Base-by-base conservation (phyloP, 2,888 invertebrate species). In the Agonopterix arenella region DNA sequence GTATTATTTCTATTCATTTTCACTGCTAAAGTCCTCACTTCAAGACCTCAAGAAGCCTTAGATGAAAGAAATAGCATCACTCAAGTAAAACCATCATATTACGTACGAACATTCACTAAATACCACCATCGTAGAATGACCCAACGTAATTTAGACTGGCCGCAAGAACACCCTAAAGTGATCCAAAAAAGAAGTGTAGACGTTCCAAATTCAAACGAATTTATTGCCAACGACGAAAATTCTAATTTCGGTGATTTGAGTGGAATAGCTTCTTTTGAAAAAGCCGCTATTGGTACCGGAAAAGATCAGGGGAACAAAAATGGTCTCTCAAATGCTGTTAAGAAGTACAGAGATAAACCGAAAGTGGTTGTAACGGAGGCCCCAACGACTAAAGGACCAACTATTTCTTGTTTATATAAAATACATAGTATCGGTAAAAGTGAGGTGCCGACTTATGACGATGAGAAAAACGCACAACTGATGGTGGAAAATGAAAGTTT, bases 31-130 rank as follows among this genome's bases (percentile, higher is more conserved):
- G 88, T 88, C 2, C 58, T 89, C 13, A 86, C 88, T 13, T 82
- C 89, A 43, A 72, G 82, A 11, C 85, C 89, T 10, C 84, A 84
- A 58, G 88, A 88, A 51, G 64, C 73, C 37, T 75, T 79, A 40
- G 82, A 88, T 44, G 54, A 68, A 1, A 72, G 68, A 51, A 84
- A 84, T 59, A 74, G 69, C 11, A 84, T 86, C 53, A 83, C 85
- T 40, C 80, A 82, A 28, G 59, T 68, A 10, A 89, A 84, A 58
- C 79, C 86, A 2, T 58, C 76, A 0, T 80, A 84, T 56, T 89
- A 84, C 61, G 85, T 88, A n/a, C 73, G 89, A 45, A 85, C 86
- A 4, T 89, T 88, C 56, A 88, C 85, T 0, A 89, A 88, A 68
- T 85, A 88, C 49, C 89, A 88, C 41, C 89, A 89, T 51, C 79